Conservation (phyloP, 2,888 invertebrate genomes). For the Steinernema carpocapsae region DNA sequence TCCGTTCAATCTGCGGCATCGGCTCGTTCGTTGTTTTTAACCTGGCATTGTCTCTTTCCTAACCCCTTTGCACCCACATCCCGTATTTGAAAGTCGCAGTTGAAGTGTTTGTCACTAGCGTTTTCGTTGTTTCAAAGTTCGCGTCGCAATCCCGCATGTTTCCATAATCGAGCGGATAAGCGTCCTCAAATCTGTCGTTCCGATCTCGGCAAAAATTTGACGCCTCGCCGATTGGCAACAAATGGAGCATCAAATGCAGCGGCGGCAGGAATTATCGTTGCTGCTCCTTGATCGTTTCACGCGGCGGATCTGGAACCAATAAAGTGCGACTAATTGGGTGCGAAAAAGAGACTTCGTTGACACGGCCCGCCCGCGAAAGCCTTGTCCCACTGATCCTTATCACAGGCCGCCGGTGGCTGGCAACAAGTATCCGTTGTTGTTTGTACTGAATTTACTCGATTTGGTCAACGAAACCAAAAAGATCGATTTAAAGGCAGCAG, state of each 20-base stretch:
- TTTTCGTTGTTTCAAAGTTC: too few species aligned
- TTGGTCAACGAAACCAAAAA: background rate
- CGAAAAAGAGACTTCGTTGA: background rate
- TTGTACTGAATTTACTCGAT: background rate
- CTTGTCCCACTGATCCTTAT: constrained; percentile 10
- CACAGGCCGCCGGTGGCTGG: background rate
- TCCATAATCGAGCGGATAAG: constrained; percentile 21
- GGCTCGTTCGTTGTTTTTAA: too few species aligned
- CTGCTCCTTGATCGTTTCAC: background rate
- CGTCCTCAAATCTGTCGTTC: background rate
- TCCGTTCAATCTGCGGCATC: too few species aligned
- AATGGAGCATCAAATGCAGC: constrained; percentile 17
- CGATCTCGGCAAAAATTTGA: background rate
- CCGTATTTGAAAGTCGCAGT: too few species aligned
- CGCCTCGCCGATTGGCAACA: constrained; percentile 10
- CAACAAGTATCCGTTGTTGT: background rate
- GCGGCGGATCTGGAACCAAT: background rate
- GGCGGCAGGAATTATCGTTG: too few species aligned
- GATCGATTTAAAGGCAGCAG: too few species aligned
- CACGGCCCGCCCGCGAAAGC: constrained; percentile 1
- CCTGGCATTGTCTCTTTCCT: too few species aligned
- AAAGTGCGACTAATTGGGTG: constrained; percentile 4
- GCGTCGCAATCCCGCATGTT: background rate
- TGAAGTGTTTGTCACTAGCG: too few species aligned
- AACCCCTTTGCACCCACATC: too few species aligned